Base-by-base conservation (phyloP, 2,113 vertebrate species). In the Genyomyrus donnyi region DNA sequence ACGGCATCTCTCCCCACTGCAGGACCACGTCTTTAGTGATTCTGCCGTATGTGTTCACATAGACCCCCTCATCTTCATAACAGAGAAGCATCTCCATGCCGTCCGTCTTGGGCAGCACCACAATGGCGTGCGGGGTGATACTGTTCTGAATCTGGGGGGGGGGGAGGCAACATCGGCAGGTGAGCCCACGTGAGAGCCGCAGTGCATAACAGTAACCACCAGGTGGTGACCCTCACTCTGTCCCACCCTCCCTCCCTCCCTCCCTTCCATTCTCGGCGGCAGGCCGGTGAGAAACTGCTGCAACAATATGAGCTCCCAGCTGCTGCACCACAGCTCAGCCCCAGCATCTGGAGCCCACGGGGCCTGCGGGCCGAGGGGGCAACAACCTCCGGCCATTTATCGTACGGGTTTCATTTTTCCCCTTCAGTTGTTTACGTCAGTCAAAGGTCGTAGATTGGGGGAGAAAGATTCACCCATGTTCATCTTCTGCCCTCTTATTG, bases 41-140 rank as follows among this genome's bases (percentile, higher is more conserved):
- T 92, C 98, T 97, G 90, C 98, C 98, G 1, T 99, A 99, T 91
- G 98, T 99, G 96, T 99, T 99, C 88, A 99, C 98, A 19, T 99
- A 99, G 70, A 99, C 98, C 21, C 98, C 98, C 92, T 99, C 98
- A 90, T 99, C 98, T 96, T 99, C 98, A 92, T 99, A 99, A 95
- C 98, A 99, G 94, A 99, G 97, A 87, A 99, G 97, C 98, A 99
- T 99, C 96, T 99, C 98, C 98, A 99, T 99, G 92, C 98, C 98
- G 87, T 99, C 98, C 46, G 98, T 99, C 95, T 98, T 99, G 93
- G 98, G 98, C 95, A 99, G 96, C 94, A 99, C 98, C 96, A 99
- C 98, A 92, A 99, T 99, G 96, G 98, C 98, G 86, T 99, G 98
- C 92, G 98, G 98, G 93, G 97, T 98, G 94, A 99, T 98, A 96